These are phyloP conservation scores for Leptinotarsa haldemani DNA, from an alignment of 2,888 invertebrate species.

Conservation along the genomic window DNA sequence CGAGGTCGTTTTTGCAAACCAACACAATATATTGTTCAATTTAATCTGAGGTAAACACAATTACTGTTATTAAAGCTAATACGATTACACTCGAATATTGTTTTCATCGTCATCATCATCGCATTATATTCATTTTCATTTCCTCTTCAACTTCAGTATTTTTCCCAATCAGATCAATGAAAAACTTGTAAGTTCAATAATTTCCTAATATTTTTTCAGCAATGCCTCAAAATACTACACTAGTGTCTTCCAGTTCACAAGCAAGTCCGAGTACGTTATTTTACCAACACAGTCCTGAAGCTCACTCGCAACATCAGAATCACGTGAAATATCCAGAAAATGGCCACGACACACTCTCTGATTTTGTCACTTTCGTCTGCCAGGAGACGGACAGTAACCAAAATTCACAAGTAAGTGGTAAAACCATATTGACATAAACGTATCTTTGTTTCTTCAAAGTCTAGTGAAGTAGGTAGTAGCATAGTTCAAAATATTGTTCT, in stretches of 20 bases:
- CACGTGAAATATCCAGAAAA: slow-evolving; percentile 82
- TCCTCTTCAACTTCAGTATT: too few species aligned
- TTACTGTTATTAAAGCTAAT: too few species aligned
- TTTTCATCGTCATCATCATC: too few species aligned
- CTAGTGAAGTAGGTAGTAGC: too few species aligned
- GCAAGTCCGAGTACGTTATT: slow-evolving; percentile 70
- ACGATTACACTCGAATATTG: too few species aligned
- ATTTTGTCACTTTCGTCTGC: slow-evolving; percentile 97
- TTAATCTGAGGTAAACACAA: too few species aligned
- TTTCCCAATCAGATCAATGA: too few species aligned
- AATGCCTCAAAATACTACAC: slow-evolving; percentile 67
- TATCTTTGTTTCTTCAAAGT: neutral
- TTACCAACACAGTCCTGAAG: slow-evolving; percentile 69
- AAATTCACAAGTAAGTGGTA: slow-evolving; percentile 75
- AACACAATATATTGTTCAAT: too few species aligned
- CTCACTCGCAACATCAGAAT: slow-evolving; percentile 68
- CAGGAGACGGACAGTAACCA: slow-evolving; percentile 89
- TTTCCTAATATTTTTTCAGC: slow-evolving; percentile 54
- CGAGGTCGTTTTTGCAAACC: too few species aligned
- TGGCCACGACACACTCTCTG: slow-evolving; percentile 91
- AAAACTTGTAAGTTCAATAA: too few species aligned
- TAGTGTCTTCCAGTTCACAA: slow-evolving; percentile 69
- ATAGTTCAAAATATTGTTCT: too few species aligned
- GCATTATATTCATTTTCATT: too few species aligned
- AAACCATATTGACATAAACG: neutral